These are phyloP conservation scores for Turritopsis rubra DNA, from an alignment of 30 jellyfish, hydroid and myxozoan species.

Conservation along the genomic window DNA sequence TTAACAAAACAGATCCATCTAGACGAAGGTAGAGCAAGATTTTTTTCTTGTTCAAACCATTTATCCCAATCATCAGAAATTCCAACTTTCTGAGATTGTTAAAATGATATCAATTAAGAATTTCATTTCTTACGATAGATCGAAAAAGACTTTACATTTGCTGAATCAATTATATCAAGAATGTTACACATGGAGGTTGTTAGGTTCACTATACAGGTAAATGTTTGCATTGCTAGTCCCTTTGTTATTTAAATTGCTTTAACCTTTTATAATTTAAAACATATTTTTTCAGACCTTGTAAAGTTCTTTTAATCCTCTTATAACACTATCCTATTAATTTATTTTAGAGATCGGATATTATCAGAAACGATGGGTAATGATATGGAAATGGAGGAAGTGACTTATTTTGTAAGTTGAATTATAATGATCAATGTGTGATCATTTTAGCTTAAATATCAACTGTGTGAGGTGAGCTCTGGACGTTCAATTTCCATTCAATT, in stretches of 20 bases:
- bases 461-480: too few relatives aligned
- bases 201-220: slow-evolving; percentile 63
- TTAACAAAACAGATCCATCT: slow-evolving; percentile 66
- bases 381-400: slow-evolving; percentile 18
- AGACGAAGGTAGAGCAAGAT: slow-evolving; percentile 51
- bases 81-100: too few relatives aligned
- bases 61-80: too few relatives aligned
- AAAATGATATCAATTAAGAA: neutral
- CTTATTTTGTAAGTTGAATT: neutral
- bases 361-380: slow-evolving; percentile 28
- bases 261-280: too few relatives aligned
- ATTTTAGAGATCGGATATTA: slow-evolving; percentile 30
- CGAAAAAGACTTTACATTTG: slow-evolving; percentile 41
- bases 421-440: neutral
- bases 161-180: slow-evolving; percentile 73
- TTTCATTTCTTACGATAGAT: slow-evolving; percentile 13
- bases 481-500: too few relatives aligned
- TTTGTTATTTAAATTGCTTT: too few relatives aligned
- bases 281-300: too few relatives aligned
- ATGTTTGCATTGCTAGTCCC: too few relatives aligned
- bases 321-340: too few relatives aligned
- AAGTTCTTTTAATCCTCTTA: too few relatives aligned
- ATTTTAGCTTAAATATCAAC: too few relatives aligned
- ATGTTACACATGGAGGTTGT: slow-evolving; percentile 87
- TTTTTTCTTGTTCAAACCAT: too few relatives aligned